Conservation (phyloP, 1,140 invertebrate species). For the Orius insidiosus region DNA sequence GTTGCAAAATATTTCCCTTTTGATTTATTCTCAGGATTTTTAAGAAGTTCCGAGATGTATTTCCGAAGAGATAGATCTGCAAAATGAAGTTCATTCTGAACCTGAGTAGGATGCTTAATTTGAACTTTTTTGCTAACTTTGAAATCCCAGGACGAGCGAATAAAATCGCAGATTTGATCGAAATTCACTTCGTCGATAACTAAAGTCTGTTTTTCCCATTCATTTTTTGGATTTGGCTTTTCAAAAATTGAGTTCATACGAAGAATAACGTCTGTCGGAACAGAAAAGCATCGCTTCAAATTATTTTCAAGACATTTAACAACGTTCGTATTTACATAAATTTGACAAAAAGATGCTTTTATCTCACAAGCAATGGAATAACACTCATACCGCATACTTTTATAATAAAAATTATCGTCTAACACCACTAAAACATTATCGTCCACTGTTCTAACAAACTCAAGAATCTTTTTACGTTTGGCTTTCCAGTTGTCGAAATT, state of each 20-base stretch:
- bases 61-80: conserved; percentile 1
- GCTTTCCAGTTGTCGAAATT: conserved; percentile 3
- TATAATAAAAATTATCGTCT: conserved; percentile 39
- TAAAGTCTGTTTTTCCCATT: conserved; percentile 15
- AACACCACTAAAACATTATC: conserved; percentile 24
- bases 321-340: conserved; percentile 24
- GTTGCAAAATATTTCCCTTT: no score
- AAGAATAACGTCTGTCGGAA: conserved; percentile 9
- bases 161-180: not conserved
- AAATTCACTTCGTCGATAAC: not conserved
- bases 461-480: no score
- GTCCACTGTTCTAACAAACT: not conserved
- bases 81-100: not conserved
- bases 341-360: conserved; percentile 27
- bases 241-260: conserved; percentile 17
- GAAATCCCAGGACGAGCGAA: not conserved
- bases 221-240: conserved; percentile 11
- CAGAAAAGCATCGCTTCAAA: conserved; percentile 8
- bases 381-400: conserved; percentile 35
- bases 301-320: conserved; percentile 25
- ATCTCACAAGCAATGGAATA: conserved; percentile 29
- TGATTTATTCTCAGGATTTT: no score
- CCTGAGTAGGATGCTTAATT: not conserved
- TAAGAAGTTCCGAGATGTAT: not conserved
- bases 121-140: not conserved